These are phyloP conservation scores for Artemia sp. DNA, from an alignment of 2,888 invertebrate species.

Conservation along the genomic window DNA sequence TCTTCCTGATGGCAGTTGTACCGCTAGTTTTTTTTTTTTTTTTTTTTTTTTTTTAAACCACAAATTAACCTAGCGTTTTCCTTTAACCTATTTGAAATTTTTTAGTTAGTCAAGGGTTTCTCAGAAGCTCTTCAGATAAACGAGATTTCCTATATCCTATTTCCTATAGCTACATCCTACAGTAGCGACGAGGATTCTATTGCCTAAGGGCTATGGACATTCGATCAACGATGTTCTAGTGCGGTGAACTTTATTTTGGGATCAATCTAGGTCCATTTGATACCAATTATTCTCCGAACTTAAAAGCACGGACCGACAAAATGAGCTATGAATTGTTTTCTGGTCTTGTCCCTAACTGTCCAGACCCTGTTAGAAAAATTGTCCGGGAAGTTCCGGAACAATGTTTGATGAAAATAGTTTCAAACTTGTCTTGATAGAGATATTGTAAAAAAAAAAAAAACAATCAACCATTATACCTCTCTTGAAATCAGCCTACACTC, in stretches of 20 bases:
- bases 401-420: not conserved
- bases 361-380: not conserved
- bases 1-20: too few relatives aligned
- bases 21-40: too few relatives aligned
- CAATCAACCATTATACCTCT: not conserved
- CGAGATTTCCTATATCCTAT: too few relatives aligned
- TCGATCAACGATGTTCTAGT: not conserved
- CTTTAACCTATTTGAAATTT: too few relatives aligned
- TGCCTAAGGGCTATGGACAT: not conserved
- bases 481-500: not conserved
- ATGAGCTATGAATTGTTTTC: not conserved
- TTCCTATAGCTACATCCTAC: not conserved
- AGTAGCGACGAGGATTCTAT: not conserved
- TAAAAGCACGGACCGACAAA: not conserved
- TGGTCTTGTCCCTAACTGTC: not conserved
- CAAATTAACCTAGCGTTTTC: too few relatives aligned
- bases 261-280: not conserved
- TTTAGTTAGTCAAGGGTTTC: too few relatives aligned
- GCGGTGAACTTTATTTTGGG: not conserved
- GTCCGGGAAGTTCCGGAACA: not conserved
- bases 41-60: too few relatives aligned
- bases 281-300: not conserved
- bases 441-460: not conserved
- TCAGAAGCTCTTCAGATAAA: too few relatives aligned
- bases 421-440: not conserved